phyloP scores from a whole-genome alignment of 2,888 invertebrate genomes.

The Archips crataeganus region DNA sequence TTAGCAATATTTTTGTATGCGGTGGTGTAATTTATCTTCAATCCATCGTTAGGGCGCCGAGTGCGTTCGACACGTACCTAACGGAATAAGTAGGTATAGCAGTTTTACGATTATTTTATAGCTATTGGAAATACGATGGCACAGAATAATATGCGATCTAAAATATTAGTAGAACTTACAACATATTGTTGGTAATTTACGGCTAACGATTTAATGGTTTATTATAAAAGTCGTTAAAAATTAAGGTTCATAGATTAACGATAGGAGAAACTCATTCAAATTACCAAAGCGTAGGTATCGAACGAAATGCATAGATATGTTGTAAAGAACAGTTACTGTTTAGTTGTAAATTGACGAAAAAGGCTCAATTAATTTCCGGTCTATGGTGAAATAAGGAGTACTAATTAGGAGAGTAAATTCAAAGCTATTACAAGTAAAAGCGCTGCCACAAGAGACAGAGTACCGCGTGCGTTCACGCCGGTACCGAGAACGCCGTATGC shows the following conservation, averaged over 20 bases:
- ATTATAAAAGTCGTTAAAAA: constrained; percentile 1
- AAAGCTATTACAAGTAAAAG: constrained; percentile 7
- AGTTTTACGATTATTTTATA: constrained; percentile 19
- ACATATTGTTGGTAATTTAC: not conserved
- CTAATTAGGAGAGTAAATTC: constrained; percentile 8
- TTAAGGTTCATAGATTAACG: not conserved
- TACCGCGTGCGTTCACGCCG: constrained; percentile 20
- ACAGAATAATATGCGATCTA: constrained; percentile 2
- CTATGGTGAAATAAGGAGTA: not conserved
- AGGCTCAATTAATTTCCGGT: too few species aligned
- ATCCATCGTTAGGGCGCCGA: constrained; percentile 54
- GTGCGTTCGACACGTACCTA: constrained; percentile 51
- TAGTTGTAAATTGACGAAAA: too few species aligned
- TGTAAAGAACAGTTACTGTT: too few species aligned
- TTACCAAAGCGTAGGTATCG: not conserved
- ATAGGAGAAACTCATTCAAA: too few species aligned
- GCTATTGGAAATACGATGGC: constrained; percentile 10
- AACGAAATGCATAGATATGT: too few species aligned
- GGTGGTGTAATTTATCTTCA: constrained; percentile 64
- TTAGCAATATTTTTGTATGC: constrained; percentile 50
- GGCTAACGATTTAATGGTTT: not conserved
- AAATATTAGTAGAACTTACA: not conserved
- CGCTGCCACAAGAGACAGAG: constrained; percentile 21
- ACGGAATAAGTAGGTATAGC: not conserved
- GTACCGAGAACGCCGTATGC: constrained; percentile 63